These are phyloP conservation scores for Ochotona princeps DNA, from an alignment of 2,113 vertebrate species.

Conservation along the genomic window DNA sequence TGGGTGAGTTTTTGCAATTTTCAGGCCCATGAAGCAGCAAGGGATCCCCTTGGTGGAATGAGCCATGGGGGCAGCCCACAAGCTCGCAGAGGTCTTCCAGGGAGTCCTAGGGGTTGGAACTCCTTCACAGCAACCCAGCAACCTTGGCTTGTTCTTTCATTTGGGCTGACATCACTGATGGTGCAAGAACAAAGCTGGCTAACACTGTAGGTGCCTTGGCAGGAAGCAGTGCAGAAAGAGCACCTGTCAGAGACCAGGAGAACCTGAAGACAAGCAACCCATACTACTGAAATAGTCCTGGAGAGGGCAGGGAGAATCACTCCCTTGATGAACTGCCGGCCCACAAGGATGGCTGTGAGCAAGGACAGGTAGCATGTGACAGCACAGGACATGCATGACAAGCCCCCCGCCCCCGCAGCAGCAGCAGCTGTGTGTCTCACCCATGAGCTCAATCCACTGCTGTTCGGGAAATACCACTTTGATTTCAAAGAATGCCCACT, in stretches of 20 bases:
- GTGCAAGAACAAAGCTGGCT: not conserved
- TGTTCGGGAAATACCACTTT: not conserved
- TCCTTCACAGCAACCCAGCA: not conserved
- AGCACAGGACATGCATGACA: fast-evolving
- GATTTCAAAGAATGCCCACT: not conserved
- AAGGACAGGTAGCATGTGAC: not conserved
- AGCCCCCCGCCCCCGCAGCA: not conserved
- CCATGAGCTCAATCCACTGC: not conserved
- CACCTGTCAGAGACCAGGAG: not conserved
- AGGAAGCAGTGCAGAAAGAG: not conserved
- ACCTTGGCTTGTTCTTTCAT: not conserved
- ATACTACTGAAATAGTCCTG: not conserved
- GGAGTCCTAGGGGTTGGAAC: not conserved
- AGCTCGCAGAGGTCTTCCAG: not conserved
- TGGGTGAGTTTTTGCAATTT: not conserved
- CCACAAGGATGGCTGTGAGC: no score
- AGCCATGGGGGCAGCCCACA: not conserved
- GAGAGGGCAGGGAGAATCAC: not conserved
- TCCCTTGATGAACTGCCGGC: not conserved
- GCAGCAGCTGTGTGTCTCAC: fast-evolving
- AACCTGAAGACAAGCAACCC: not conserved
- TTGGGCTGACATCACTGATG: not conserved
- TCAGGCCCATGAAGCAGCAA: not conserved
- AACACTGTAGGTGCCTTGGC: not conserved
- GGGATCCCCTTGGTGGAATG: fast-evolving